phyloP scores from a whole-genome alignment of 1,140 invertebrate genomes.

The Halictus rubicundus region DNA sequence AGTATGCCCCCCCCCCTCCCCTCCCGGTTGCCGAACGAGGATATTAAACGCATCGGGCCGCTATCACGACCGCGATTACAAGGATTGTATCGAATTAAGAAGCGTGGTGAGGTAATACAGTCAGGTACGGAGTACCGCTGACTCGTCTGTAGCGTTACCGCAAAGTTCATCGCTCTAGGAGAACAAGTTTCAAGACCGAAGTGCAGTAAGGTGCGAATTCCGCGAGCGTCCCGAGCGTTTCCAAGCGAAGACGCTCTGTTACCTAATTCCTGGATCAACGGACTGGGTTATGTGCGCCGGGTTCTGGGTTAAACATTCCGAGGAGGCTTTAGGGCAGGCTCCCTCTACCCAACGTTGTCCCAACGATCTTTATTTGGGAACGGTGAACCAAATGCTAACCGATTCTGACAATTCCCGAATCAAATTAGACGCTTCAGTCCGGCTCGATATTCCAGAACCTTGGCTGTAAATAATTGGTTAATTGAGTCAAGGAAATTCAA shows the following conservation, averaged over 20 bases:
- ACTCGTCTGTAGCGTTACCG: slow-evolving; percentile 54
- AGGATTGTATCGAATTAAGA: slow-evolving; percentile 52
- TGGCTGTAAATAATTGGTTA: no score
- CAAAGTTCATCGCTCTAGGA: slow-evolving; percentile 66
- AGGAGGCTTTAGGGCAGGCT: neutral
- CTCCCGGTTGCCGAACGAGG: neutral
- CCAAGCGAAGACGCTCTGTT: slow-evolving; percentile 38
- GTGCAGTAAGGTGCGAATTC: slow-evolving; percentile 65
- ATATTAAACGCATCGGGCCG: neutral
- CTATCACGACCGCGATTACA: neutral
- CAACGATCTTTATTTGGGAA: neutral
- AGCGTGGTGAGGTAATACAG: slow-evolving; percentile 54
- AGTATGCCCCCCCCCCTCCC: no score
- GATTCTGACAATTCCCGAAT: neutral
- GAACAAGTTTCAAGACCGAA: slow-evolving; percentile 65
- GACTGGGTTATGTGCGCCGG: slow-evolving; percentile 19
- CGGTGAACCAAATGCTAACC: neutral
- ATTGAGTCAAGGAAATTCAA: no score
- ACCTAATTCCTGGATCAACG: slow-evolving; percentile 40
- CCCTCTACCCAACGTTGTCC: neutral
- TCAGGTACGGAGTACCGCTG: slow-evolving; percentile 35
- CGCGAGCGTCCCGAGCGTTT: slow-evolving; percentile 49
- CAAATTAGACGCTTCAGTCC: no score
- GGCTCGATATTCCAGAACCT: no score
- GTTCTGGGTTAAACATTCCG: neutral